A percentile compares a stretch with the other conserved stretches of the same genome.
phyloP scores from a whole-genome alignment of 1,140 invertebrate species.

The Drosophila burlai region DNA sequence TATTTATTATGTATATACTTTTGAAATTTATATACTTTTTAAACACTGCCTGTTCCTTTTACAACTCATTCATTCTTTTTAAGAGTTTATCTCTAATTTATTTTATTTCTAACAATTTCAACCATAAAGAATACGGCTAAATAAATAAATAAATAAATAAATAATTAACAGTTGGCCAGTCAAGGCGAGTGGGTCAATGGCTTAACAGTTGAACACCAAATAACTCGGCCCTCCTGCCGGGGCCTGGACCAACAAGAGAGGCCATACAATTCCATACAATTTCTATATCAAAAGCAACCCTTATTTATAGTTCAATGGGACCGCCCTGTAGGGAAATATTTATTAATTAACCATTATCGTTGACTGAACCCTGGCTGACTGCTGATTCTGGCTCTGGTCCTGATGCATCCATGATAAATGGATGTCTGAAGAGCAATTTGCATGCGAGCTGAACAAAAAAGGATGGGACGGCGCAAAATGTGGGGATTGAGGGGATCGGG shows the following conservation, averaged over 20 bases:
- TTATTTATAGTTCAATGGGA: slow-evolving; percentile 32
- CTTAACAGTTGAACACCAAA: slow-evolving; percentile 23
- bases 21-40: neutral
- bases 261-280: slow-evolving; percentile 24
- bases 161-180: slow-evolving; percentile 19
- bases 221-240: neutral
- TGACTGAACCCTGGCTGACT: slow-evolving; percentile 38
- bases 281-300: slow-evolving; percentile 37
- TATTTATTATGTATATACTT: no score
- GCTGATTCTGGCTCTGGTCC: slow-evolving; percentile 36
- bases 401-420: slow-evolving; percentile 71
- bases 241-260: slow-evolving; percentile 3
- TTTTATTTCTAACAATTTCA: neutral
- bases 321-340: slow-evolving; percentile 55
- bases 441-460: slow-evolving; percentile 54
- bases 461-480: slow-evolving; percentile 16
- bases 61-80: neutral
- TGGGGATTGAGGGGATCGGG: neutral
- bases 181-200: slow-evolving; percentile 54
- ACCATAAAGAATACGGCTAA: neutral
- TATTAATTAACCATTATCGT: slow-evolving; percentile 82
- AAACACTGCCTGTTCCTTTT: neutral
- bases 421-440: slow-evolving; percentile 81
- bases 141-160: no score
- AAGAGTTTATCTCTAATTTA: neutral